These are phyloP conservation scores for Ceratina calcarata DNA, from an alignment of 1,140 invertebrate species.

Conservation along the genomic window DNA sequence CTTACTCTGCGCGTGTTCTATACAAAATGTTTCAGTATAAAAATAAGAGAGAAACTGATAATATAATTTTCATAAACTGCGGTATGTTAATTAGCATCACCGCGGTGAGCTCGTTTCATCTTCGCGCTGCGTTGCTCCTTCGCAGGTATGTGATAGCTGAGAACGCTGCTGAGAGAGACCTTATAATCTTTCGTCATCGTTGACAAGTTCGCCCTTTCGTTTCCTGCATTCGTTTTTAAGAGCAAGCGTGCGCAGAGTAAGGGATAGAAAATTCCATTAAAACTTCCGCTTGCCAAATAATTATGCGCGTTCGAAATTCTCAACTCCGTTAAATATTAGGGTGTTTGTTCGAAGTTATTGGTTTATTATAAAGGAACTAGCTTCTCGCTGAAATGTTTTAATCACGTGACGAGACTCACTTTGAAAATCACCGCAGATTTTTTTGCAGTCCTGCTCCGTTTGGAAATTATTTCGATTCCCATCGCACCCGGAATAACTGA, in stretches of 20 bases:
- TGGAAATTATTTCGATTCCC: conserved; percentile 89
- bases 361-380: too few relatives aligned
- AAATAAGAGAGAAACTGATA: too few relatives aligned
- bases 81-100: conserved; percentile 60
- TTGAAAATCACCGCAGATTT: conserved; percentile 78
- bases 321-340: conserved; percentile 5
- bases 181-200: conserved; percentile 77
- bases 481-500: conserved; percentile 88
- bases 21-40: too few relatives aligned
- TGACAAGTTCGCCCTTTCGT: conserved; percentile 76
- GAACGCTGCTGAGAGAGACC: conserved; percentile 76
- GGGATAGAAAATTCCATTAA: conserved; percentile 15
- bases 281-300: neutral
- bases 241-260: conserved; percentile 63
- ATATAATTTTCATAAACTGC: too few relatives aligned
- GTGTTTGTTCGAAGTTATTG: neutral
- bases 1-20: too few relatives aligned
- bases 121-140: conserved; percentile 72
- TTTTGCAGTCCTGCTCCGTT: conserved; percentile 81
- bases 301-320: neutral
- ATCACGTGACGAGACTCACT: conserved; percentile 66
- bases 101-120: conserved; percentile 73
- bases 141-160: conserved; percentile 76
- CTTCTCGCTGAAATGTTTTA: too few relatives aligned
- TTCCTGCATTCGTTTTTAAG: conserved; percentile 70